These are phyloP conservation scores for Cydia amplana DNA, from an alignment of 1,140 invertebrate genomes.

Conservation along the genomic window DNA sequence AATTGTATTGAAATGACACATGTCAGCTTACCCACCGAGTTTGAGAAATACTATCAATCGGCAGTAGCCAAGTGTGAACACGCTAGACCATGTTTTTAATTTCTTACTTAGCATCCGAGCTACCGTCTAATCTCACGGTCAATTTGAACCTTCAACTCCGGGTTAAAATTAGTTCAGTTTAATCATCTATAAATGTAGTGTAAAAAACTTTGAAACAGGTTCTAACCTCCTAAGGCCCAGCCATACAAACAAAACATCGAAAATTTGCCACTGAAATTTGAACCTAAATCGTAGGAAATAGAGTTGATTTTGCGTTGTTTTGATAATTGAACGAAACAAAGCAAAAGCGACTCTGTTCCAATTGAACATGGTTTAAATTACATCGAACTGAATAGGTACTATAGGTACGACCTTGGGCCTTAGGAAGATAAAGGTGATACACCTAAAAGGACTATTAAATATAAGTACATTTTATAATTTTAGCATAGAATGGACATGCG, in stretches of 20 bases:
- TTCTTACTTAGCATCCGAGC: conserved; percentile 14
- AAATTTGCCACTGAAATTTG: no score
- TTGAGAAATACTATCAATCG: neutral
- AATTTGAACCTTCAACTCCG: conserved; percentile 18
- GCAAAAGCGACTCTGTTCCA: no score
- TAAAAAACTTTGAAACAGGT: neutral
- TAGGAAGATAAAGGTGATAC: neutral
- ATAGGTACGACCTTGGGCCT: no score
- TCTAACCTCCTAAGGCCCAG: no score
- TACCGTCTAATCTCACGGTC: conserved; percentile 18
- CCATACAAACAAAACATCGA: no score
- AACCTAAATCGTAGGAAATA: no score
- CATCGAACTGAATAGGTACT: no score
- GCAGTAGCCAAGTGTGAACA: conserved; percentile 30
- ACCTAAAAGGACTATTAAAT: neutral
- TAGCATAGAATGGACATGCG: neutral
- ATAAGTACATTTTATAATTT: neutral
- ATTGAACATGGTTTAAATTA: no score
- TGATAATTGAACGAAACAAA: no score
- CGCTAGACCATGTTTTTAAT: neutral
- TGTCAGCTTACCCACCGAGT: no score
- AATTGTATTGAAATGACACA: no score
- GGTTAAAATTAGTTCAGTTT: conserved; percentile 18
- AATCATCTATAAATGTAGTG: conserved; percentile 3
- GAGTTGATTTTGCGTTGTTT: no score